phyloP scores from a whole-genome alignment of 2,113 vertebrate species.

The Lophochroa leadbeateri region DNA sequence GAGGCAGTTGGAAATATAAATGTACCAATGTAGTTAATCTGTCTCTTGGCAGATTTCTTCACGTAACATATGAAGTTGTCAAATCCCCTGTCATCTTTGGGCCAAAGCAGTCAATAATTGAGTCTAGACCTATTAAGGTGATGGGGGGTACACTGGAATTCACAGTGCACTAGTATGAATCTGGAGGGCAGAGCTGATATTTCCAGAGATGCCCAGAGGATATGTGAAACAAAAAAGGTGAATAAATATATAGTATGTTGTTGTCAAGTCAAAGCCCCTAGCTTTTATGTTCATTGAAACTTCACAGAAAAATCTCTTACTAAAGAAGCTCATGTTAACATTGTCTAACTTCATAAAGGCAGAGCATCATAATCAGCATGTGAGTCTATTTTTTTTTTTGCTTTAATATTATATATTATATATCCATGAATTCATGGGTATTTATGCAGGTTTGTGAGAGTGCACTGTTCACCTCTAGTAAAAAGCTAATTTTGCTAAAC shows the following conservation, averaged over 20 bases:
- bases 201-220: background rate
- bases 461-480: background rate
- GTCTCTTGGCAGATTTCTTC: constrained; percentile 7
- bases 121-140: background rate
- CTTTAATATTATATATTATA: background rate
- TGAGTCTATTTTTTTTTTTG: background rate
- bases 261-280: background rate
- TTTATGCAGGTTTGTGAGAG: background rate
- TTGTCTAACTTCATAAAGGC: background rate
- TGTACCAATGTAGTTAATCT: background rate
- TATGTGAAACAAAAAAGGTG: background rate
- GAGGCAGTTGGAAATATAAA: constrained; percentile 1
- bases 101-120: constrained; percentile 17
- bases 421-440: background rate
- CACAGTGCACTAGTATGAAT: background rate
- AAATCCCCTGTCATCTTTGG: constrained; percentile 19
- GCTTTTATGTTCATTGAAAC: background rate
- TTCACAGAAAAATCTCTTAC: background rate
- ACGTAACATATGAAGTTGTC: constrained; percentile 2
- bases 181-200: background rate
- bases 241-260: constrained; percentile 6
- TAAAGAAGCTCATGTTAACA: background rate
- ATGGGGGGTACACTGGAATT: background rate
- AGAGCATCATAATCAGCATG: background rate
- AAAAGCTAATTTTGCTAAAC: background rate